A percentile compares a stretch with the other conserved stretches of the same genome.
Conservation (phyloP, 2,888 invertebrate genomes). For the Orthosia incerta region DNA sequence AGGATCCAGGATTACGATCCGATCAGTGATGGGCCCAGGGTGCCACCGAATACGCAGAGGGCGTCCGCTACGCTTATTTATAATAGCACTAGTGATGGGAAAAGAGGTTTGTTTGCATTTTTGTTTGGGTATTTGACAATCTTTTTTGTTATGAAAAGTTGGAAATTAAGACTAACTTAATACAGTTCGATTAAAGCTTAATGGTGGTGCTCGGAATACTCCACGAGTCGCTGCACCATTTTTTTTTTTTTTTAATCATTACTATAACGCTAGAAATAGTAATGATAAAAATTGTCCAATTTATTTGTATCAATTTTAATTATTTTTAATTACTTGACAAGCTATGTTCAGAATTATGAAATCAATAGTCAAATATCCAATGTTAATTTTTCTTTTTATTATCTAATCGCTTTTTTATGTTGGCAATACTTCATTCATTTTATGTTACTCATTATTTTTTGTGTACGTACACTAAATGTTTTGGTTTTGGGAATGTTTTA, state of each 20-base stretch:
- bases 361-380: constrained; percentile 25
- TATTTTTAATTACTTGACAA: neutral
- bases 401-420: constrained; percentile 25
- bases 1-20: constrained; percentile 96
- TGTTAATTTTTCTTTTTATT: too few species aligned
- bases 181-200: too few species aligned
- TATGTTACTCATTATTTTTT: constrained; percentile 28
- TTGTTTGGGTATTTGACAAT: constrained; percentile 12
- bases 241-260: too few species aligned
- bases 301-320: neutral
- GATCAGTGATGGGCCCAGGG: constrained; percentile 93
- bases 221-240: too few species aligned
- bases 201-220: too few species aligned
- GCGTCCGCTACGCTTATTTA: constrained; percentile 96
- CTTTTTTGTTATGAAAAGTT: neutral
- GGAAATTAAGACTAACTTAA: too few species aligned
- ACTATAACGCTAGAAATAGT: too few species aligned
- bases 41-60: constrained; percentile 93
- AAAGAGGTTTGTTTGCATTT: constrained; percentile 78
- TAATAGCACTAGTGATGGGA: constrained; percentile 90
- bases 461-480: constrained; percentile 10
- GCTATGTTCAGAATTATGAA: neutral
- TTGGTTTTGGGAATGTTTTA: constrained; percentile 33
- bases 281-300: neutral
- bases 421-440: constrained; percentile 35